Conservation (phyloP, 1,140 invertebrate genomes). For the Neodiprion virginianus region DNA sequence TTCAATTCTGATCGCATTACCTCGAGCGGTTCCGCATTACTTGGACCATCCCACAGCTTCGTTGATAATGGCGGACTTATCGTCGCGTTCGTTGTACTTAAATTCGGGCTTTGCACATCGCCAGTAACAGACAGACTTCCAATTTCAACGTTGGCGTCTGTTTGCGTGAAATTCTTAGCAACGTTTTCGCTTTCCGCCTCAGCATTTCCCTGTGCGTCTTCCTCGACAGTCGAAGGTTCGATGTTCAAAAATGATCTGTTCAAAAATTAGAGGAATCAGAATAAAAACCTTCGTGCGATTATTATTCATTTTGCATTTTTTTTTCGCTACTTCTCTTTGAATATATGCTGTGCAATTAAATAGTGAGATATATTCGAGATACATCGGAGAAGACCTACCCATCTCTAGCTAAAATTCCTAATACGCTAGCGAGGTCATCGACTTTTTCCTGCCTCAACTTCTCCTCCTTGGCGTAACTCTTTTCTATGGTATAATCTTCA, state of each 20-base stretch:
- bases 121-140: slow-evolving; percentile 32
- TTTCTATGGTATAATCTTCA: slow-evolving; percentile 77
- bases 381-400: slow-evolving; percentile 60
- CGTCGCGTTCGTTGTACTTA: slow-evolving; percentile 48
- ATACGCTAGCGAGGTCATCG: slow-evolving; percentile 69
- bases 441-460: slow-evolving; percentile 72
- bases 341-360: neutral
- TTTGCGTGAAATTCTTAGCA: slow-evolving; percentile 44
- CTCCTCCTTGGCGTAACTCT: slow-evolving; percentile 82
- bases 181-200: slow-evolving; percentile 47
- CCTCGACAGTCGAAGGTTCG: slow-evolving; percentile 71
- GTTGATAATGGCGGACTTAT: slow-evolving; percentile 47
- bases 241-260: slow-evolving; percentile 67
- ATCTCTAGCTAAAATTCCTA: slow-evolving; percentile 73
- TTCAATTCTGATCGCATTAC: neutral
- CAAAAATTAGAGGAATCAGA: neutral
- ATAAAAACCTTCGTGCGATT: neutral
- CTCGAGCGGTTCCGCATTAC: slow-evolving; percentile 19
- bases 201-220: slow-evolving; percentile 44
- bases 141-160: slow-evolving; percentile 40
- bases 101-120: slow-evolving; percentile 36
- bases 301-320: neutral
- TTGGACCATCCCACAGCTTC: slow-evolving; percentile 47
- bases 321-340: slow-evolving; percentile 9
- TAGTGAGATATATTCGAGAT: neutral